Evolutionary conservation across 2,113 vertebrate genomes (phyloP), one percentile per base, ranked within the genome.

Genomic region (Pedionomus torquatus): DNA sequence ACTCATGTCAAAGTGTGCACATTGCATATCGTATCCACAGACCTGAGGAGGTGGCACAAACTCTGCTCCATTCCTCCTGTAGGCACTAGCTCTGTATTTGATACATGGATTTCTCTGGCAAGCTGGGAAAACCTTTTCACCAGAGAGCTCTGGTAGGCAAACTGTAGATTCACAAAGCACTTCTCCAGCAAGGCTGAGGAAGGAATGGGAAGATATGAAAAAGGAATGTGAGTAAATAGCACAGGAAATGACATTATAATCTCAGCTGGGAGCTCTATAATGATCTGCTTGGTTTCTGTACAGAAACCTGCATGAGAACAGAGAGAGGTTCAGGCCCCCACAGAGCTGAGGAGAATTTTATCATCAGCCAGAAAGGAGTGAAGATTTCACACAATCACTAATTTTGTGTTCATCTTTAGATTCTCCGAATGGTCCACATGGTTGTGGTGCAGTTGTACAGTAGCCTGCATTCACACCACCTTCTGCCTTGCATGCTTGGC

Each of bases 221-320:
- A 70, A 89, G 80, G 89, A 97, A 92, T 89, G 64, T 19, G 17
- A 81, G 89, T 68, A 74, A 91, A 93, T 24, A 94, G 82, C 92
- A 94, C 82, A 93, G 84, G 95, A 96, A 96, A 93, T 96, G 95
- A 96, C 78, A 85, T 85, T 83, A 70, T 69, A 82, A 95, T 94
- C 95, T 93, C 90, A 72, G 85, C 84, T 87, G 95, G 84, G 69
- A 87, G 58, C 75, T 44, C 71, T 87, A 70, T 72, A 71, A 93
- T 24, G 72, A 91, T 48, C 87, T 51, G 66, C 71, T 83, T 21
- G 54, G 52, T 96, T 74, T 76, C 91, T 44, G 43, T 6, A 7
- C 61, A 87, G 69, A 63, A 96, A 85, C 74, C 80, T 87, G 88
- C 77, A 55, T 89, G 95, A 93, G 95, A 94, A 89, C 2, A 0